These are phyloP conservation scores for Cnemophilus loriae DNA, from an alignment of 2,113 vertebrate genomes.

Conservation along the genomic window DNA sequence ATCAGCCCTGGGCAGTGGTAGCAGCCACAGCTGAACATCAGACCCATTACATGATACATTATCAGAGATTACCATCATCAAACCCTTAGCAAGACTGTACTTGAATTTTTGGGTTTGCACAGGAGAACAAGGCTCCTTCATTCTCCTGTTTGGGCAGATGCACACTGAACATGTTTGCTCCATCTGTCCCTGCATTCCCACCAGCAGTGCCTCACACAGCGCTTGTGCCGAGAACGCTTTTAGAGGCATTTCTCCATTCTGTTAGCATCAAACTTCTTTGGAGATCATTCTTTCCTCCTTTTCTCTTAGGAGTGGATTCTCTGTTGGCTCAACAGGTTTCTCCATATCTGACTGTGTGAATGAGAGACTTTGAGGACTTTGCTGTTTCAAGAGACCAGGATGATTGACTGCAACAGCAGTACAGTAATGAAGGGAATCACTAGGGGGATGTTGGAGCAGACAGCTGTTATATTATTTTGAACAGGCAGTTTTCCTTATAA, in stretches of 20 bases:
- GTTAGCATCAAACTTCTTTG: neutral
- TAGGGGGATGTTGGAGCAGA: slow-evolving; percentile 28
- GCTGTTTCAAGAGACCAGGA: slow-evolving; percentile 18
- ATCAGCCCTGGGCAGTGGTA: neutral
- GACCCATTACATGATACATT: neutral
- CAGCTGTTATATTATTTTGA: slow-evolving; percentile 18
- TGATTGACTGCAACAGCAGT: slow-evolving; percentile 65
- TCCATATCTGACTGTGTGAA: neutral
- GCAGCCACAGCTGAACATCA: neutral
- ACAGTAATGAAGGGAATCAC: slow-evolving; percentile 24
- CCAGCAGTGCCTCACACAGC: neutral
- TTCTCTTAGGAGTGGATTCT: neutral
- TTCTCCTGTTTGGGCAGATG: neutral
- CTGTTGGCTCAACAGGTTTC: slow-evolving; percentile 23
- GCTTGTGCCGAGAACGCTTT: neutral
- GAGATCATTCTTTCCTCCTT: neutral
- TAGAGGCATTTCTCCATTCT: neutral
- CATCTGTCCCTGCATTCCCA: neutral
- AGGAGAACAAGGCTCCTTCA: neutral
- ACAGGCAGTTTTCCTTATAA: slow-evolving; percentile 56
- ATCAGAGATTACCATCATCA: neutral
- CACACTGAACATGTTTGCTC: neutral
- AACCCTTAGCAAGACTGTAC: neutral
- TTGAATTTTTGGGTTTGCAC: neutral
- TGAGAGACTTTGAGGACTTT: slow-evolving; percentile 40